These are phyloP conservation scores for Meta bourneti DNA, from an alignment of 2,888 invertebrate species.

Conservation along the genomic window DNA sequence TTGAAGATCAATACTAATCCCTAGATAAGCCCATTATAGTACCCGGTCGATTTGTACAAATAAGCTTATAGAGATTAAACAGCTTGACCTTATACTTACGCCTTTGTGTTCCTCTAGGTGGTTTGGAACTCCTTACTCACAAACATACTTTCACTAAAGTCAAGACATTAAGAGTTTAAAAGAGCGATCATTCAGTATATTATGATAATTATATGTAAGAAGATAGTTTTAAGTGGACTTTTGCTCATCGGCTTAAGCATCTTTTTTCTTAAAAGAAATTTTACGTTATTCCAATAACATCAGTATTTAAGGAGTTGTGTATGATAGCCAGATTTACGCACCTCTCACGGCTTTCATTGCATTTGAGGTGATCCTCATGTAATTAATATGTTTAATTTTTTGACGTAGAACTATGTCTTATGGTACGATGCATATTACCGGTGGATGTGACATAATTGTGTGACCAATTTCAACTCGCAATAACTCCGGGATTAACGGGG, in stretches of 20 bases:
- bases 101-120: background rate
- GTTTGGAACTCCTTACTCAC: background rate
- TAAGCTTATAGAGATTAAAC: slow-evolving; percentile 12
- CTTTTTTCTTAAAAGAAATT: background rate
- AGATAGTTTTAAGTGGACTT: background rate
- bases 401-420: too few species aligned
- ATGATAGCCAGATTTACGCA: too few species aligned
- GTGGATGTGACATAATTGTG: too few species aligned
- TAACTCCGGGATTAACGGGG: too few species aligned
- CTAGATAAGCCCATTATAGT: slow-evolving; percentile 26
- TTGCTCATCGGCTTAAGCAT: background rate
- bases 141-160: background rate
- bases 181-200: background rate
- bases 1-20: slow-evolving; percentile 28
- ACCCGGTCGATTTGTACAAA: slow-evolving; percentile 17
- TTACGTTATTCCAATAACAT: too few species aligned
- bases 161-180: background rate
- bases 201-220: background rate
- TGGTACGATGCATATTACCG: too few species aligned
- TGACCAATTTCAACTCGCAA: too few species aligned
- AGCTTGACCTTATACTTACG: background rate
- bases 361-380: too few species aligned
- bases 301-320: too few species aligned
- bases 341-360: too few species aligned
- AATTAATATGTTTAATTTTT: too few species aligned